phyloP scores from a whole-genome alignment of 2,113 vertebrate species.

The Asarcornis scutulata region DNA sequence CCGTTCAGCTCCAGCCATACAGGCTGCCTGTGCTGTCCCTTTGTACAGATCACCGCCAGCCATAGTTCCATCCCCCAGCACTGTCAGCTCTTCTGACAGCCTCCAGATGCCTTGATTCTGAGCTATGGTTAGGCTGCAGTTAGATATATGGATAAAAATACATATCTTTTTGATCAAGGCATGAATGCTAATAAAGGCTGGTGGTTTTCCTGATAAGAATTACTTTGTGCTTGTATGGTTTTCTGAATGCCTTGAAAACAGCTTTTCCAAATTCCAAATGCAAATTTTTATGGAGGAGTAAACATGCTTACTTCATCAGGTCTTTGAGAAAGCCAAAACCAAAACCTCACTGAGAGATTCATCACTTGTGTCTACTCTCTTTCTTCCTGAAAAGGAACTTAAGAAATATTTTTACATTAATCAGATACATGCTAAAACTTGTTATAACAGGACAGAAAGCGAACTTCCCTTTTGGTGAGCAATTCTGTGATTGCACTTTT shows the following conservation, averaged over 20 bases:
- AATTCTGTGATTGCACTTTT: conserved; percentile 8
- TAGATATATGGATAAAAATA: background rate
- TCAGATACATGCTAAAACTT: background rate
- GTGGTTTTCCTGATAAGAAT: background rate
- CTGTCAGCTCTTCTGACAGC: background rate
- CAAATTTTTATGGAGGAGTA: background rate
- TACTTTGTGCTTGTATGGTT: background rate
- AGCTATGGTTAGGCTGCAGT: background rate
- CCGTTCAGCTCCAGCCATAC: background rate
- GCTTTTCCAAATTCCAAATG: conserved; percentile 5
- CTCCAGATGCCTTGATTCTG: background rate
- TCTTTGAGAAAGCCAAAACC: background rate
- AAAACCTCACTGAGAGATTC: background rate
- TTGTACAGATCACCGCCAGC: background rate
- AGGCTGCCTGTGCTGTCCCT: background rate
- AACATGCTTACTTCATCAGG: background rate
- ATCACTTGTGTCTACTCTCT: background rate
- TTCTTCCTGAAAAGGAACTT: background rate
- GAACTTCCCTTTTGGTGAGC: conserved; percentile 6
- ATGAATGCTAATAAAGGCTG: background rate
- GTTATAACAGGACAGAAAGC: background rate
- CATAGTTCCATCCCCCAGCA: background rate
- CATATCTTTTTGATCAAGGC: background rate
- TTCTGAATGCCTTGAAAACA: background rate
- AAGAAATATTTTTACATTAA: background rate